Conservation (phyloP, 2,113 vertebrate species). For the mouse (Mus musculus) region DNA sequence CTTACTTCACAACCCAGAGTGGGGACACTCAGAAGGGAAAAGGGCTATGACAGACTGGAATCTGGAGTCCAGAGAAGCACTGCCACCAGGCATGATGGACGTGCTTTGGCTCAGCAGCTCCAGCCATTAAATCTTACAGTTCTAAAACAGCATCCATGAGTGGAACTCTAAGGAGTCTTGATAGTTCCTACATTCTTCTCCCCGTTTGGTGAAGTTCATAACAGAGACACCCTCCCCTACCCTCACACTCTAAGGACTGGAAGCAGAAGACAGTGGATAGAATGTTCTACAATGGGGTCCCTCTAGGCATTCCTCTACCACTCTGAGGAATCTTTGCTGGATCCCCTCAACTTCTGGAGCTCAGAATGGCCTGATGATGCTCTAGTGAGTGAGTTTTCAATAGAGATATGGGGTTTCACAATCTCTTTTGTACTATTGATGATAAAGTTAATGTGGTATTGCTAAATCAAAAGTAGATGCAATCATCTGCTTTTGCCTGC, state of each 20-base stretch:
- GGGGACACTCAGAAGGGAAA: background rate
- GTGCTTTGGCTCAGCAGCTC: background rate
- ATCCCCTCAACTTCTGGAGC: background rate
- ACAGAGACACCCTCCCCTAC: background rate
- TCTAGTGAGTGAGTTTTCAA: background rate
- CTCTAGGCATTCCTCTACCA: background rate
- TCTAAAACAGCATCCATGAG: background rate
- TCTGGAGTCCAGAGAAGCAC: background rate
- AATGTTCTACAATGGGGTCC: background rate
- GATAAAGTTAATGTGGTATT: background rate
- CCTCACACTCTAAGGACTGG: background rate
- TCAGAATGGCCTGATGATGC: background rate
- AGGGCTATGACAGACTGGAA: background rate
- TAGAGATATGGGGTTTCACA: too few species aligned
- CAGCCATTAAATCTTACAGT: background rate
- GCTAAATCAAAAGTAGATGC: background rate
- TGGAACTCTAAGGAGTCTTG: background rate
- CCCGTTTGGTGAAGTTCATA: background rate
- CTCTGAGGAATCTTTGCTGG: background rate
- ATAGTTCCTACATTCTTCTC: background rate
- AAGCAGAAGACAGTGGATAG: background rate
- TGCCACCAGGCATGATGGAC: background rate
- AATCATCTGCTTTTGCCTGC: background rate
- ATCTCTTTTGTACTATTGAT: background rate
- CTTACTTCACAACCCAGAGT: background rate